Percentiles rank a stretch among this genome's conserved stretches.
Conservation (phyloP, 2,888 invertebrate genomes). For the Mythimna lalbum region DNA sequence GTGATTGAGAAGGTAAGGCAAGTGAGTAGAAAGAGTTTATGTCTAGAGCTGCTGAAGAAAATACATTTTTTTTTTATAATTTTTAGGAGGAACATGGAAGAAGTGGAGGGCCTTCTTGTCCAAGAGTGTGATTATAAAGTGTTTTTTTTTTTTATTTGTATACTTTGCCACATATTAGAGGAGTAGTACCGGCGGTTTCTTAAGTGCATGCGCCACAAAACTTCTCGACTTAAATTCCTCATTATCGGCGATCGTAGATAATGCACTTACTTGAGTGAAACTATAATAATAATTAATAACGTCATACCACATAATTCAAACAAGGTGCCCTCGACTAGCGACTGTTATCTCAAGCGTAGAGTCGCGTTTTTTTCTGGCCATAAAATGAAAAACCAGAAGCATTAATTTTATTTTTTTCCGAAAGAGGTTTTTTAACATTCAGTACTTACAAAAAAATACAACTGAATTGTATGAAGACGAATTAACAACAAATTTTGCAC, state of each 20-base stretch:
- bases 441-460: background rate
- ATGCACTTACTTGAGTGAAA: conserved; percentile 41
- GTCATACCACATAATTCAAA: conserved; percentile 47
- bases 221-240: conserved; percentile 18
- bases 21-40: no score
- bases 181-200: background rate
- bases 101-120: no score
- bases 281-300: conserved; percentile 33
- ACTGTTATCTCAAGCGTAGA: conserved; percentile 63
- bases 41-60: no score
- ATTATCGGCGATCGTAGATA: conserved; percentile 29
- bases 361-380: conserved; percentile 54
- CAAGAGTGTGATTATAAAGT: no score
- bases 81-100: no score
- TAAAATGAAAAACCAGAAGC: conserved; percentile 48
- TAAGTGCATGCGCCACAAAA: conserved; percentile 16
- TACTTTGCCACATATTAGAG: background rate
- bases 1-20: no score
- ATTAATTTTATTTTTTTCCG: conserved; percentile 18
- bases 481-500: conserved; percentile 13
- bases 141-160: background rate
- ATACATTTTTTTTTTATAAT: no score
- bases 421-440: conserved; percentile 33
- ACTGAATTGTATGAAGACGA: conserved; percentile 2
- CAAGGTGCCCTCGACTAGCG: conserved; percentile 56